Evolutionary conservation across 2,888 invertebrate genomes (phyloP), one percentile per base, ranked within the genome.

Genomic region (Drosophila planitibia): DNA sequence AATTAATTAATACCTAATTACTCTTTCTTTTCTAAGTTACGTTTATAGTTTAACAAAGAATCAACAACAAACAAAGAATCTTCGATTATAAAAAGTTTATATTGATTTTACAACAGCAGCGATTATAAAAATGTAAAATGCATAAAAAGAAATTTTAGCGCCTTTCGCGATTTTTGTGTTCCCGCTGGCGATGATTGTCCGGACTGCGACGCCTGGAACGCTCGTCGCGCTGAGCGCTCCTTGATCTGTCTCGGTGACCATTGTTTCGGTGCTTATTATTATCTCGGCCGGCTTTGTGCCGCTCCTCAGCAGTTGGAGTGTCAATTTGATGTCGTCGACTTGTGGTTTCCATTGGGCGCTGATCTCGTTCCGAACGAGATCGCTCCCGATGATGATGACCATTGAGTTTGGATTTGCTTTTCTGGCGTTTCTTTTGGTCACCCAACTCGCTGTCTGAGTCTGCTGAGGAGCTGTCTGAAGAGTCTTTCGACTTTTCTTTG

Each of bases 401-500:
- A 49, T 60, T 57, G 37, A 37, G 47, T 30, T n/a, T 74, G 9
- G 53, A 51, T 6, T 62, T 61, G 9, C 16, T 59, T 37, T 67
- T 61, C 12, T 64, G 57, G 25, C 65, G 41, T 5, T 61, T 61
- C 12, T 76, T 70, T 7, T 60, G 37, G 19, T 62, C 54, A 65
- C 30, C 60, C 6, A 66, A 44, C 14, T 77, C 73, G 19, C 55
- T 60, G 16, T 84, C 85, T 0, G 85, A 79, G 2, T 79, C 72
- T 0, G 86, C 82, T 1, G 79, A 82, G 0, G 81, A 82, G 7
- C 80, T 72, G 32, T 5, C 10, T 4, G 74, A 22, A 41, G 74
- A 71, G 49, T 64, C 51, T 33, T 74, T 58, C 54, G 53, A 19
- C 68, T 76, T 6, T 77, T 79, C 81, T 92, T 78, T 73, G 49